Conservation (phyloP, 2,113 vertebrate genomes). For the Ramphastos sulfuratus region DNA sequence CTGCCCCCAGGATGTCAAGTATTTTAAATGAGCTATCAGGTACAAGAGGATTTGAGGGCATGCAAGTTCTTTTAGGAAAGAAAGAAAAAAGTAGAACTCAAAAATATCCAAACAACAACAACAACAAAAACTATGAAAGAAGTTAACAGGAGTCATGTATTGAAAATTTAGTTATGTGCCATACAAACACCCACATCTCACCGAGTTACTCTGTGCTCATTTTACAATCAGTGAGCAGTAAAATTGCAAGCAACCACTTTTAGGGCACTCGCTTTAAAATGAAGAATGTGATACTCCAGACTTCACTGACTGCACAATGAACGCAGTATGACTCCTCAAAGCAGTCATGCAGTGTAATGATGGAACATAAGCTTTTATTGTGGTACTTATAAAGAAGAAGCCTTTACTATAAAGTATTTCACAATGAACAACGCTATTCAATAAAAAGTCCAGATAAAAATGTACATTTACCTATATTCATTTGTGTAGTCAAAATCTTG, state of each 20-base stretch:
- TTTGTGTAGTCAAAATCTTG: conserved; percentile 95
- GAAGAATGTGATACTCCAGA: not conserved
- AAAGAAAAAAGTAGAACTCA: not conserved
- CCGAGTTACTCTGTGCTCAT: not conserved
- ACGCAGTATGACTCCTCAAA: not conserved
- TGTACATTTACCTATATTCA: conserved; percentile 87
- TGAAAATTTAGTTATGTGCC: not conserved
- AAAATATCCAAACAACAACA: not conserved
- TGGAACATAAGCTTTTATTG: not conserved
- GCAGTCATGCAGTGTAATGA: not conserved
- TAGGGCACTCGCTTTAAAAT: not conserved
- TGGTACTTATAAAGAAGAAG: not conserved
- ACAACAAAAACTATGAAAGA: not conserved
- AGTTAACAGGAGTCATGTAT: not conserved
- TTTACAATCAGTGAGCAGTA: not conserved
- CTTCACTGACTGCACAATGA: not conserved
- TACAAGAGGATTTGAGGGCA: not conserved
- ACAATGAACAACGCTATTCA: not conserved
- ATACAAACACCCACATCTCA: not conserved
- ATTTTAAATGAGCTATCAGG: not conserved
- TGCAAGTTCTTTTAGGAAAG: not conserved
- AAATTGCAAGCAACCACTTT: not conserved
- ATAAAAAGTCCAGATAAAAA: not conserved
- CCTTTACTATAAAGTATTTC: not conserved
- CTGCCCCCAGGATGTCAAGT: not conserved